Evolutionary conservation across 2,888 invertebrate genomes (phyloP), one percentile per base, ranked within the genome.

Genomic region (Philereme vetulata): DNA sequence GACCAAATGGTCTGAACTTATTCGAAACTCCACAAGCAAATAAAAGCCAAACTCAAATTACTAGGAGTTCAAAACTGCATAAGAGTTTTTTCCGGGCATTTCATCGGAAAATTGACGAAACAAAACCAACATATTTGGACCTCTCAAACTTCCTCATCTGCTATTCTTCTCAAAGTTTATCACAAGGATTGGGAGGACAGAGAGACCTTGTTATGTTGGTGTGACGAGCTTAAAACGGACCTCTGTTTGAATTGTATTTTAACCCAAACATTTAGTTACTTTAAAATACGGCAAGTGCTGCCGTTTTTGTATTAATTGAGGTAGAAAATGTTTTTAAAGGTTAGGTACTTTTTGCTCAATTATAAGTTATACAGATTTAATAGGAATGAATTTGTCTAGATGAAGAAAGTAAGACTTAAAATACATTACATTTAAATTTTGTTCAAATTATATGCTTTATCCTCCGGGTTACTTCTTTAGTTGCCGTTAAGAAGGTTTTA

Each of bases 21-120:
- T 38, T 48, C 36, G 36, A 44, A 49, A 48, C 9, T 46, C 42
- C 40, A 46, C 5, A 51, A 57, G 44, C 62, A 55, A 62, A 58
- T 58, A 59, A 60, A 59, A 58, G 58, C 36, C 38, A 53, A 61
- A 61, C 58, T 53, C 33, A 64, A 65, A 62, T 62, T 65, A 62
- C 62, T 49, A 60, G 56, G 65, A 65, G 60, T 55, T 60, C 54
- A 62, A 45, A 62, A 60, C 61, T 65, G 62, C 59, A 62, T 56
- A 59, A 49, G 54, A 62, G 56, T 61, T 61, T 62, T 65, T 56
- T 50, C 36, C 36, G 52, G 54, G 46, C 48, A 59, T 59, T 62
- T 62, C 59, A 59, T 50, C 56, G 58, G 62, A 34, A 62, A 62
- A 62, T 58, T 58, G 51, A 33, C 44, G 55, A 42, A 49, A 50